phyloP scores from a whole-genome alignment of 2,888 invertebrate genomes.

The Celastrina argiolus region DNA sequence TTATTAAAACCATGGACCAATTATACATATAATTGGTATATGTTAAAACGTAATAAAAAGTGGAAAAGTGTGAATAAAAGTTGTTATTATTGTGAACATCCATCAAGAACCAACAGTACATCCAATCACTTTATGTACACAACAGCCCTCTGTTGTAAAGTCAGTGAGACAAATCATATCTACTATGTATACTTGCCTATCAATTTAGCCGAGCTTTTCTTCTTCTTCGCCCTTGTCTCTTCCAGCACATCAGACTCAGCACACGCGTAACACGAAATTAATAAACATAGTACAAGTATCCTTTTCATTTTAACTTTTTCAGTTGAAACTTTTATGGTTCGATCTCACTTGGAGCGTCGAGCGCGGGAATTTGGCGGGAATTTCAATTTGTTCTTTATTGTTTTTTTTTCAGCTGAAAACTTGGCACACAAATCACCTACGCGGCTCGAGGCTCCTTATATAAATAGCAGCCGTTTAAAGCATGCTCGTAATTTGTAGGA shows the following conservation, averaged over 20 bases:
- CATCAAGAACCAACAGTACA: too few species aligned
- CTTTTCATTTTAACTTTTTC: slow-evolving; percentile 43
- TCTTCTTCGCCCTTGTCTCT: slow-evolving; percentile 63
- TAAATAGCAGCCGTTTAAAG: slow-evolving; percentile 51
- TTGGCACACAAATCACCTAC: slow-evolving; percentile 35
- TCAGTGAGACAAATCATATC: background rate
- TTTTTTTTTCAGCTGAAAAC: background rate
- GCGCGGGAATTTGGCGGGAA: slow-evolving; percentile 4
- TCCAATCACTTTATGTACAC: too few species aligned
- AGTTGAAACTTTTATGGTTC: background rate
- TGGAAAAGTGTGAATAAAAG: too few species aligned
- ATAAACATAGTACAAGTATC: slow-evolving; percentile 44
- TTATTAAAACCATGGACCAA: too few species aligned
- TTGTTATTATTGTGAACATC: too few species aligned
- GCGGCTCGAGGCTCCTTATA: slow-evolving; percentile 45
- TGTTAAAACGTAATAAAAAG: too few species aligned
- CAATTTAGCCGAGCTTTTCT: slow-evolving; percentile 51
- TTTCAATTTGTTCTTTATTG: background rate
- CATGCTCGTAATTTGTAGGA: slow-evolving; percentile 48
- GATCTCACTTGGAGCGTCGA: too few species aligned
- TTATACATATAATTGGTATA: too few species aligned
- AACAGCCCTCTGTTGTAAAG: too few species aligned
- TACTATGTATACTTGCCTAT: slow-evolving; percentile 49
- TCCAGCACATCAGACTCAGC: slow-evolving; percentile 49
- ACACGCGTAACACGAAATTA: slow-evolving; percentile 59